Evolutionary conservation across 2,888 invertebrate species (phyloP), one percentile per base, ranked within the genome.

Genomic region (Xylota segnis): DNA sequence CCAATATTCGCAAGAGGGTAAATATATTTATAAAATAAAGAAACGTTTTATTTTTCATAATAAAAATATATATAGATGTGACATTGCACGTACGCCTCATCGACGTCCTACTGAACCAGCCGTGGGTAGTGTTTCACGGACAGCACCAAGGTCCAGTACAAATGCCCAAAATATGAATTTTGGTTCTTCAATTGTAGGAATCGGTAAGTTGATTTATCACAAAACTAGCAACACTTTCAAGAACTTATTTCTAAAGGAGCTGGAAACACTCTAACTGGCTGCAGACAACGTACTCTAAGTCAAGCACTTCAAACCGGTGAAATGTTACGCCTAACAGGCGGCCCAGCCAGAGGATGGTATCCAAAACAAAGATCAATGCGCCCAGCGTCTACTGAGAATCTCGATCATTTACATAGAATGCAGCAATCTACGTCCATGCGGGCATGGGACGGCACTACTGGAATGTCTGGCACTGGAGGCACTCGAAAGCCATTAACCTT

Each of bases 301-400:
- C 92, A 93, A 88, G 93, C 92, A 34, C 89, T 95, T 88, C 95
- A 94, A 45, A 96, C 96, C 7, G 96, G 96, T n/a, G 97, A 97
- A 92, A 93, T 97, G 90, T 93, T 97, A 78, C 94, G 97, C 89
- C 92, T 97, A 88, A 95, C 95, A 2, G 97, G 97, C 0, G 96
- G 96, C 0, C 97, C 97, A 0, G 96, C 96, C 14, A 94, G 97
- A 65, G 97, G 97, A 88, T 97, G 97, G 97, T 96, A 96, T 91
- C 96, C 96, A 5, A 95, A 94, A 90, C 96, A 95, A 90, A 93
- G 94, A 89, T 90, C 89, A 5, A 94, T 95, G 94, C 95, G 96
- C 88, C 97, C 97, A 7, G 96, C 96, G 34, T 97, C 97, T 74
- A 97, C 96, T 89, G 97, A 97, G 92, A 96, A 97, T 91, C 93